Evolutionary conservation across 2,888 invertebrate genomes (phyloP), one percentile per base, ranked within the genome.

Genomic region (Monopis laevigella): DNA sequence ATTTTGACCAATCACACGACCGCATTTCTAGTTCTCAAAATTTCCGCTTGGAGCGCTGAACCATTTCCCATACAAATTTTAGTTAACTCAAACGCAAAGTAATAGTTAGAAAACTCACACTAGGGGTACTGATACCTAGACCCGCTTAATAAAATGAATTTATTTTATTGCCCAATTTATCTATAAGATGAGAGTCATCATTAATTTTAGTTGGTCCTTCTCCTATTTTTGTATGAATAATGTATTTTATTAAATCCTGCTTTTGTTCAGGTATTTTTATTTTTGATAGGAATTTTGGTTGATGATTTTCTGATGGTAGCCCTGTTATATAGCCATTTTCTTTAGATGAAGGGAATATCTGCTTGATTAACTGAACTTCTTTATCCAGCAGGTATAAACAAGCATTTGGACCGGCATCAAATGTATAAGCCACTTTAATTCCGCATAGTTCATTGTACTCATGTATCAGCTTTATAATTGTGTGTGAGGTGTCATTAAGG

Each of bases 401-500:
- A 3, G 95, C 95, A 82, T 99, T 99, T 38, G 98, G 93, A 3
- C 99, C 99, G 41, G 99, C 99, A 84, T 99, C 99, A 81, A 95
- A 99, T 11, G 98, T 98, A 63, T 99, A 99, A 0, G 96, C 96
- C 5, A 94, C 90, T 71, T 86, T 89, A 12, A 73, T 65, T 46
- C 75, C 64, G 55, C 75, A 82, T 17, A 81, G 65, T 30, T 85
- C 75, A 68, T 99, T 99, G 60, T 90, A 96, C 13, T 81, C 74
- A 69, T 98, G 95, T 39, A 98, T 84, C 44, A 96, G 71, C 45
- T 89, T 82, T 3, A 90, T 84, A 41, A 99, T 88, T 16, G 84
- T 77, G 62, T 90, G 88, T 0, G 98, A 98, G 1, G 86, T 82
- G 58, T 95, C 92, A 58, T 91, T 97, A 88, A 98, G 87, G 63